Conservation (phyloP, 2,113 vertebrate species). For the Labeo catla region DNA sequence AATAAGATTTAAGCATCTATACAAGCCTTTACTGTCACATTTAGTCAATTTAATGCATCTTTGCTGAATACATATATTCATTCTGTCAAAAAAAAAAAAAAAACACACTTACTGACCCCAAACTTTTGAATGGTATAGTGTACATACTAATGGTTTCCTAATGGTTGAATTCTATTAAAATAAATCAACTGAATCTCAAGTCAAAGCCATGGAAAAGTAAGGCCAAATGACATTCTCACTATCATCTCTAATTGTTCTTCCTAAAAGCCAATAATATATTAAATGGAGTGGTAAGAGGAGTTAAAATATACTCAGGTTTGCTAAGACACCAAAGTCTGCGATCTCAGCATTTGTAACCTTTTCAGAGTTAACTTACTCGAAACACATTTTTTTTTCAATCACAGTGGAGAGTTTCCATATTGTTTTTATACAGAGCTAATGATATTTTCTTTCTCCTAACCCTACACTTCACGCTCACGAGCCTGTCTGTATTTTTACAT, state of each 20-base stretch:
- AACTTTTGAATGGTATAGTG: not conserved
- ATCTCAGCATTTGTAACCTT: not conserved
- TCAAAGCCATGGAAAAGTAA: not conserved
- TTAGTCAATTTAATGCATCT: not conserved
- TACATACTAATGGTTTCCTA: not conserved
- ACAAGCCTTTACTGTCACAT: not conserved
- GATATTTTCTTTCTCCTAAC: not conserved
- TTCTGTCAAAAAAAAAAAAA: not conserved
- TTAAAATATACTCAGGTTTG: not conserved
- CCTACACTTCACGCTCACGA: not conserved
- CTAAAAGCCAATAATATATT: not conserved
- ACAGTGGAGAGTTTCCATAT: not conserved
- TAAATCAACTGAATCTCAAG: not conserved
- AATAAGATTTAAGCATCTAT: not conserved
- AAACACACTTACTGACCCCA: too few species aligned
- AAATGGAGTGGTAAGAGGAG: not conserved
- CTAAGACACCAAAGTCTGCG: not conserved
- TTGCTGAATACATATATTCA: not conserved
- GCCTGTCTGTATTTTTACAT: not conserved
- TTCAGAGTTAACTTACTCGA: not conserved
- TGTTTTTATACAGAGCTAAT: not conserved
- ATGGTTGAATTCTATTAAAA: not conserved
- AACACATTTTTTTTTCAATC: not conserved
- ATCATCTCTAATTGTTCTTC: not conserved
- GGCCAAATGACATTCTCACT: not conserved